Evolutionary conservation across 2,113 vertebrate genomes (phyloP).

Genomic region (Speoplatyrhinus poulsoni): DNA sequence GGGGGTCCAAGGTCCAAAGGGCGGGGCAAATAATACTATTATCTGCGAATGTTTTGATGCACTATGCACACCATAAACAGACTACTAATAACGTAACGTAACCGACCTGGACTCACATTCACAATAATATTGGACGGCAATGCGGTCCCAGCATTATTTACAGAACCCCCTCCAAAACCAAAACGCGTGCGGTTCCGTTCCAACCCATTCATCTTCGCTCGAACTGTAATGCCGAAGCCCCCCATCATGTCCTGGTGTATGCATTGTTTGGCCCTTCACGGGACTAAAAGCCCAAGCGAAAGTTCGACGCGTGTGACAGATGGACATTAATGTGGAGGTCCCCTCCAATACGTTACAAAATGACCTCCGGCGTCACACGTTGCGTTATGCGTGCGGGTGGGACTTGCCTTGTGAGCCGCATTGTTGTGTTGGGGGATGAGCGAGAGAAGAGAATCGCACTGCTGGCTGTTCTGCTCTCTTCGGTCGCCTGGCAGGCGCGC

Average conservation of each 20-base stretch:
- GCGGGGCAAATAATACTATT: constrained; percentile 33
- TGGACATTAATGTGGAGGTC: constrained; percentile 66
- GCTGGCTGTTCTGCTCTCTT: constrained; percentile 23
- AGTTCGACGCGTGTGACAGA: constrained; percentile 59
- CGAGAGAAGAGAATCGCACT: constrained; percentile 30
- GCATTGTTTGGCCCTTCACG: constrained; percentile 43
- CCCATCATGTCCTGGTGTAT: background rate
- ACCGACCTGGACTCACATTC: too few relatives aligned
- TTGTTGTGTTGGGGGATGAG: constrained; percentile 80
- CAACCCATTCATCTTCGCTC: too few relatives aligned
- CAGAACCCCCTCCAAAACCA: background rate
- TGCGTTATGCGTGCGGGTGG: constrained; percentile 70
- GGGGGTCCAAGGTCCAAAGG: constrained; percentile 15
- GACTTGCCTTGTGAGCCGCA: constrained; percentile 74
- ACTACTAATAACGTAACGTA: too few relatives aligned
- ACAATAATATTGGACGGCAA: too few relatives aligned
- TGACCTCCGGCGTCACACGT: constrained; percentile 71
- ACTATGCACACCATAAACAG: too few relatives aligned
- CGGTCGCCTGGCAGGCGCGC: constrained; percentile 47
- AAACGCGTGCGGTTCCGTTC: background rate
- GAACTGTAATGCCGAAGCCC: too few relatives aligned
- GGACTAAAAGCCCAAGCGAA: constrained; percentile 16
- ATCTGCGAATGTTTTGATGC: background rate
- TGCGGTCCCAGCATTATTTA: background rate
- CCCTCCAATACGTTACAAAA: constrained; percentile 27